These are phyloP conservation scores for Alloscopus bannaensis DNA, from an alignment of 2,888 invertebrate genomes.

Conservation along the genomic window DNA sequence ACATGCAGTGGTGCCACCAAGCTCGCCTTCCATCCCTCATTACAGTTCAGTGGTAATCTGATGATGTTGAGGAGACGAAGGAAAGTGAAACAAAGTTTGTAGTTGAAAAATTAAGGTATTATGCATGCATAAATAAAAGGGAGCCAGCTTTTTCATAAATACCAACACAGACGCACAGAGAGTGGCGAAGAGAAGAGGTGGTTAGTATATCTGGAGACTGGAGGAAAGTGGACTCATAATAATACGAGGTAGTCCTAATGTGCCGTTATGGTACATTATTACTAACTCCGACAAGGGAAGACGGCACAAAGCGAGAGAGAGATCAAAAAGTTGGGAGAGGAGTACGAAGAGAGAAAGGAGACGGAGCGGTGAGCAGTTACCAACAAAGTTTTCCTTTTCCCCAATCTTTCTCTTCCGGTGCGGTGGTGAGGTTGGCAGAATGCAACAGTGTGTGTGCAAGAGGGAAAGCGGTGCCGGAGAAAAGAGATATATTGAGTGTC, in stretches of 20 bases:
- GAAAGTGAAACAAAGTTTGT: background rate
- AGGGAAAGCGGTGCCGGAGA: no score
- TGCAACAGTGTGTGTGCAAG: slow-evolving; percentile 43
- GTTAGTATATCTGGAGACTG: no score
- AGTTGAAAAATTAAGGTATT: slow-evolving; percentile 6
- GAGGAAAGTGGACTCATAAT: slow-evolving; percentile 15
- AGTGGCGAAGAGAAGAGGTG: background rate
- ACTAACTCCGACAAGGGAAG: slow-evolving; percentile 4
- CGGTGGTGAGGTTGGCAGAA: background rate
- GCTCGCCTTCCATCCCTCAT: no score
- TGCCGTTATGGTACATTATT: slow-evolving; percentile 35
- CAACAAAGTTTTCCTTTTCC: slow-evolving; percentile 10
- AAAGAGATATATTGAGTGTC: no score
- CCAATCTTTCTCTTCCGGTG: slow-evolving; percentile 10
- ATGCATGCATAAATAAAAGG: slow-evolving; percentile 16
- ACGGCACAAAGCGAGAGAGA: slow-evolving; percentile 5
- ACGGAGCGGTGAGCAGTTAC: background rate
- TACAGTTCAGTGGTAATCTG: background rate
- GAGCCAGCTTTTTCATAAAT: slow-evolving; percentile 8
- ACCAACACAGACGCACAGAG: background rate
- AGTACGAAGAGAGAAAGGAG: background rate
- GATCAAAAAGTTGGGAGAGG: slow-evolving; percentile 4
- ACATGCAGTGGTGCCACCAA: no score
- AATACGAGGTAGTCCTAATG: slow-evolving; percentile 6
- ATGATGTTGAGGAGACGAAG: background rate